These are phyloP conservation scores for Homarus gammarus DNA, from an alignment of 2,888 invertebrate species.

Conservation along the genomic window DNA sequence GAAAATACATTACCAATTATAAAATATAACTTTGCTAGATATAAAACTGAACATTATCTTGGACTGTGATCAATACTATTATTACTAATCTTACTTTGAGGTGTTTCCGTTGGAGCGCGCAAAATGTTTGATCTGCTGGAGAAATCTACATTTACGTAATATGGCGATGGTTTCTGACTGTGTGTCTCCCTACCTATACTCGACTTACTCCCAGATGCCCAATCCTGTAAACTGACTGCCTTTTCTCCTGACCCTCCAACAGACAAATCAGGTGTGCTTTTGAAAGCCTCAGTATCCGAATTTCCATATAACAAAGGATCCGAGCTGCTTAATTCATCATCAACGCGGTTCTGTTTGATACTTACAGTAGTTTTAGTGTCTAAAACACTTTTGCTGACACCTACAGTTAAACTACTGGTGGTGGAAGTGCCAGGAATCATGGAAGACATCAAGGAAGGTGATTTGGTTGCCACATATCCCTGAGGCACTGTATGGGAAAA, in stretches of 20 bases:
- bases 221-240: background rate
- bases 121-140: slow-evolving; percentile 28
- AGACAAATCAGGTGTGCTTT: slow-evolving; percentile 3
- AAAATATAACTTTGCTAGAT: slow-evolving; percentile 2
- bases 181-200: slow-evolving; percentile 17
- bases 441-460: background rate
- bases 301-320: background rate
- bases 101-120: background rate
- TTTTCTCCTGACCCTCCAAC: background rate
- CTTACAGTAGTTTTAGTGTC: background rate
- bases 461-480: background rate
- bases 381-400: background rate
- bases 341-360: background rate
- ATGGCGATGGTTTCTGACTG: slow-evolving; percentile 46
- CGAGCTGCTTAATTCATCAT: background rate
- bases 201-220: background rate
- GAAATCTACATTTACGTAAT: slow-evolving; percentile 61
- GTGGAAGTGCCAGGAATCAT: background rate
- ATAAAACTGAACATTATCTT: slow-evolving; percentile 47
- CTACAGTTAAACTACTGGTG: background rate
- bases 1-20: background rate
- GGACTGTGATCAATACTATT: slow-evolving; percentile 15
- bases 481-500: slow-evolving; percentile 13
- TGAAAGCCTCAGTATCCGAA: slow-evolving; percentile 9
- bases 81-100: background rate